Evolutionary conservation across 2,113 vertebrate genomes (phyloP).

Genomic region (Malurus alboscapulatus): DNA sequence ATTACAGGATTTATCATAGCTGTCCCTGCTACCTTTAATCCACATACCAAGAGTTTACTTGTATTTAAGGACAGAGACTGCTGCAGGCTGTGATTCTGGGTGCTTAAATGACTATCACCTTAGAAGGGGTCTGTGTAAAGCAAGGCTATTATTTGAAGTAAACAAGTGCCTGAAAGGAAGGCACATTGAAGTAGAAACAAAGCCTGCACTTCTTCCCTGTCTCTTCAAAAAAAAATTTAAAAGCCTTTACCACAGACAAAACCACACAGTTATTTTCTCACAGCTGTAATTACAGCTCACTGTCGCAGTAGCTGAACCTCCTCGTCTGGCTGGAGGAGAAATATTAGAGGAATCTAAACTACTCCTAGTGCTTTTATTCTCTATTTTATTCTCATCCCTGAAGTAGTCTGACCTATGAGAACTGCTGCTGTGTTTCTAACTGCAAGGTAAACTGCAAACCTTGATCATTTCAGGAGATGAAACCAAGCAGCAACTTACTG

Average conservation of each 20-base stretch:
- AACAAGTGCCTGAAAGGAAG: conserved; percentile 17
- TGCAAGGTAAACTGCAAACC: neutral
- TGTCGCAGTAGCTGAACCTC: neutral
- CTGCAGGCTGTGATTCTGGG: neutral
- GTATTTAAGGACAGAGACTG: neutral
- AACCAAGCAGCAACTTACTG: neutral
- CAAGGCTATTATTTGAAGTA: neutral
- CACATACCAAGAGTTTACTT: neutral
- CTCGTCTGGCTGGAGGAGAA: neutral
- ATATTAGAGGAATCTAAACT: neutral
- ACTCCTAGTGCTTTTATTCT: neutral
- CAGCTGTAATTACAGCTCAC: conserved; percentile 29
- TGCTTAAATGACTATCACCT: neutral
- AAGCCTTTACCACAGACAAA: conserved; percentile 52
- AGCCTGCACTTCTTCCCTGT: neutral
- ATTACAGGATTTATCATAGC: neutral
- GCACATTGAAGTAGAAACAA: conserved; percentile 2
- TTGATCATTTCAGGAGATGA: neutral
- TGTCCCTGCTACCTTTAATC: neutral
- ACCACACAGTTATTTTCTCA: conserved; percentile 55
- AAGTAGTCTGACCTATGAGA: neutral
- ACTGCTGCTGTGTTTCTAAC: neutral
- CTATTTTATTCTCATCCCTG: neutral
- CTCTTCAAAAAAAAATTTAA: neutral
- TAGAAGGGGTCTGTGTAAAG: neutral